Percentiles rank a stretch among this genome's conserved stretches.
These are phyloP conservation scores for Ranitomeya variabilis DNA, from an alignment of 2,113 vertebrate species.

Conservation along the genomic window DNA sequence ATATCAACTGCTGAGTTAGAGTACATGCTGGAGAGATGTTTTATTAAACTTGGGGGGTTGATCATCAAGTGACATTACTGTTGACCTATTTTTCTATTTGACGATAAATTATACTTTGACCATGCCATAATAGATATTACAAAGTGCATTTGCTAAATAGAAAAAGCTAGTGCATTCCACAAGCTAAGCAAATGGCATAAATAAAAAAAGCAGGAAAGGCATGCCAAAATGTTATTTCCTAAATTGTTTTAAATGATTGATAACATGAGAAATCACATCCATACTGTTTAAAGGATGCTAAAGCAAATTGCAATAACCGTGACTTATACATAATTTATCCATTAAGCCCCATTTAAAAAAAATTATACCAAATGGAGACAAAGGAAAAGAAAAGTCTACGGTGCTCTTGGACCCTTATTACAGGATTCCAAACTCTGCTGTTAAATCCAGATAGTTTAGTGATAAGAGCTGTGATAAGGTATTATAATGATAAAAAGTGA, in stretches of 20 bases:
- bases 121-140: slow-evolving; percentile 80
- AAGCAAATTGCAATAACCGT: slow-evolving; percentile 63
- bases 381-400: no score
- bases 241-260: slow-evolving; percentile 75
- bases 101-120: slow-evolving; percentile 89
- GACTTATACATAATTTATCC: slow-evolving; percentile 58
- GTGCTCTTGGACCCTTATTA: no score
- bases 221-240: slow-evolving; percentile 69
- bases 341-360: slow-evolving; percentile 56
- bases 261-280: slow-evolving; percentile 68
- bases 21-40: slow-evolving; percentile 76
- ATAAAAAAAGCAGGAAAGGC: slow-evolving; percentile 68
- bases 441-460: no score
- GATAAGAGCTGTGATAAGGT: no score
- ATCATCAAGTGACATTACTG: slow-evolving; percentile 85
- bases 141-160: slow-evolving; percentile 71
- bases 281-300: slow-evolving; percentile 65
- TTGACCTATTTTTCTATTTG: slow-evolving; percentile 89
- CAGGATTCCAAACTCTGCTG: no score
- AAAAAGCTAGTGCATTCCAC: slow-evolving; percentile 65
- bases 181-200: slow-evolving; percentile 68
- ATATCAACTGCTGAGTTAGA: slow-evolving; percentile 72
- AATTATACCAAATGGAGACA: no score
- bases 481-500: no score
- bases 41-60: slow-evolving; percentile 84